These are phyloP conservation scores for Yponomeuta cagnagella DNA, from an alignment of 2,888 invertebrate species.

Conservation along the genomic window DNA sequence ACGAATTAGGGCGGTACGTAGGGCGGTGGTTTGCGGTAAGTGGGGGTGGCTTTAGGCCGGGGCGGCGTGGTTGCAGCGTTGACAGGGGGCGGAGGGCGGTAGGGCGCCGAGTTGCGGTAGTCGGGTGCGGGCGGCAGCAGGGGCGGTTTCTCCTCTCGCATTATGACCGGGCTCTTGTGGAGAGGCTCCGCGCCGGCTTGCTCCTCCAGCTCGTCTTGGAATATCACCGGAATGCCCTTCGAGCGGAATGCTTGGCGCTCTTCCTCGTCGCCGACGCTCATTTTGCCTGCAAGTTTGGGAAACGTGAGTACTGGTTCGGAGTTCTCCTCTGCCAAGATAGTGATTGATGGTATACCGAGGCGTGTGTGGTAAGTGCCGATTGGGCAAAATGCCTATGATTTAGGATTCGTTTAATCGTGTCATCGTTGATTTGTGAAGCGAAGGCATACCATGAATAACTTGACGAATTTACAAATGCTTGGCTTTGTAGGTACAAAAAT, in stretches of 20 bases:
- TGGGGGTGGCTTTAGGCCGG: slow-evolving; percentile 89
- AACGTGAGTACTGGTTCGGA: background rate
- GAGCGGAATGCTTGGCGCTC: slow-evolving; percentile 89
- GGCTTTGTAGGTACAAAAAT: background rate
- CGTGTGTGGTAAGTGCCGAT: background rate
- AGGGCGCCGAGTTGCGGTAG: slow-evolving; percentile 84
- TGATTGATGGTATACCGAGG: background rate
- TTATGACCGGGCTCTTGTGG: slow-evolving; percentile 93
- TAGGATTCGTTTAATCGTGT: too few species aligned
- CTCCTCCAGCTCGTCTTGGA: slow-evolving; percentile 97
- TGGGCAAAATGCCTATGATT: background rate
- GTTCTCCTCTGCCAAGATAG: background rate
- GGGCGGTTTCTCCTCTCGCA: slow-evolving; percentile 96
- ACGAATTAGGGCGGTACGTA: slow-evolving; percentile 95
- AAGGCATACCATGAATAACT: background rate
- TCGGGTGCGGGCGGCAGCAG: slow-evolving; percentile 85
- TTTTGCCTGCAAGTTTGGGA: slow-evolving; percentile 75
- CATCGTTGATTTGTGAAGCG: too few species aligned
- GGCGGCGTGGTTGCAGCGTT: slow-evolving; percentile 84
- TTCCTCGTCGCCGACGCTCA: slow-evolving; percentile 83
- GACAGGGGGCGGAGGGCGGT: slow-evolving; percentile 93
- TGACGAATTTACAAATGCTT: background rate
- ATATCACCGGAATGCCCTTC: slow-evolving; percentile 95
- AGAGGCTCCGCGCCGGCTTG: slow-evolving; percentile 90
- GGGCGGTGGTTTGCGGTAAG: slow-evolving; percentile 96